Evolutionary conservation across 2,888 invertebrate species (phyloP).

Genomic region (Spodoptera picta): DNA sequence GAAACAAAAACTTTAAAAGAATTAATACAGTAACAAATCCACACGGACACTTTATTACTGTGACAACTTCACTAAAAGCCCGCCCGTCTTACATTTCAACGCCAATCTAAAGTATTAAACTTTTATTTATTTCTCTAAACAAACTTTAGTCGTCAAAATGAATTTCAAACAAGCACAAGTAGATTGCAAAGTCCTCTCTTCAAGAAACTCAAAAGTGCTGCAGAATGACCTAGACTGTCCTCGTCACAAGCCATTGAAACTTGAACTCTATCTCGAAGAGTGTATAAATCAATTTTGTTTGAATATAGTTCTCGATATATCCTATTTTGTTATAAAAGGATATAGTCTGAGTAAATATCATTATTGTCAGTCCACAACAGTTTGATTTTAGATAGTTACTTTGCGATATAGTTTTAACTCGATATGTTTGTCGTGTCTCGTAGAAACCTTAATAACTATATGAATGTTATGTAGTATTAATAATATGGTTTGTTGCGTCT

Average conservation of each 20-base stretch:
- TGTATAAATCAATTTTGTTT: constrained; percentile 35
- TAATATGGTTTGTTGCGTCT: no score
- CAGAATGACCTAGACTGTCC: constrained; percentile 64
- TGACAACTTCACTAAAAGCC: constrained; percentile 45
- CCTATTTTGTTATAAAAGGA: constrained; percentile 52
- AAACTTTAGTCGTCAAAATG: constrained; percentile 75
- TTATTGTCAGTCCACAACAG: constrained; percentile 80
- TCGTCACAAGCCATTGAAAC: constrained; percentile 13
- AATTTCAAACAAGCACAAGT: constrained; percentile 80
- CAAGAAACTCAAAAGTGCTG: constrained; percentile 74
- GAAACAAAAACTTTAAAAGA: constrained; percentile 24
- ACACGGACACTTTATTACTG: constrained; percentile 26
- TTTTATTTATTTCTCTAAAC: constrained; percentile 71
- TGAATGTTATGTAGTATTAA: constrained; percentile 13
- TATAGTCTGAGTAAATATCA: constrained; percentile 79
- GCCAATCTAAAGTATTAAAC: constrained; percentile 71
- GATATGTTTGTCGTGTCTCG: constrained; percentile 33
- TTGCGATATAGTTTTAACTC: constrained; percentile 65
- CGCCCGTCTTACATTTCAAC: constrained; percentile 56
- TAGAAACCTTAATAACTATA: constrained; percentile 36
- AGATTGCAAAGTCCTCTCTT: constrained; percentile 76
- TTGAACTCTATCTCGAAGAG: constrained; percentile 8
- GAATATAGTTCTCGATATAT: constrained; percentile 32
- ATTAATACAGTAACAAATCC: constrained; percentile 30
- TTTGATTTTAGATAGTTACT: constrained; percentile 76